phyloP scores from a whole-genome alignment of 2,113 vertebrate genomes.

The Dermatemys mawii region DNA sequence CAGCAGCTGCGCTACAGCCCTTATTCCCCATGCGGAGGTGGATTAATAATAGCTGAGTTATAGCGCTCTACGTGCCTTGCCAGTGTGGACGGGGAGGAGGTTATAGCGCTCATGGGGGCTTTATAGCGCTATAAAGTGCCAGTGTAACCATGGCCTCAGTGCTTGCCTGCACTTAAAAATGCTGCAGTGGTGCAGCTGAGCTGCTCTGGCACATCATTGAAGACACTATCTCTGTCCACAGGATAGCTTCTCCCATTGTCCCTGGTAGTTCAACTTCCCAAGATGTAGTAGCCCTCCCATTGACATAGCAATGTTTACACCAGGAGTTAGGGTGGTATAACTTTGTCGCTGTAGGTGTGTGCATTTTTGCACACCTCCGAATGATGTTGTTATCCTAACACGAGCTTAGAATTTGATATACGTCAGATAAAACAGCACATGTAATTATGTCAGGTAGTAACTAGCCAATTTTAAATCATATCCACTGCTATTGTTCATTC shows the following conservation, averaged over 20 bases:
- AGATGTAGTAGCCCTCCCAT: not conserved
- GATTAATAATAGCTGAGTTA: too few species aligned
- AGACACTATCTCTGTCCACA: not conserved
- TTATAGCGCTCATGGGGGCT: too few species aligned
- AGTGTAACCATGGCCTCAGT: too few species aligned
- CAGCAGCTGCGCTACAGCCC: too few species aligned
- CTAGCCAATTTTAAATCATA: not conserved
- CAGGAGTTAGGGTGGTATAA: not conserved
- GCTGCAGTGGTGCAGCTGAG: not conserved
- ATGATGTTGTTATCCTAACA: not conserved
- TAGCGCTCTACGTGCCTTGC: too few species aligned
- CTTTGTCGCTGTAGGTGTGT: not conserved
- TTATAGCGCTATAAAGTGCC: too few species aligned
- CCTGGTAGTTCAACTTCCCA: not conserved
- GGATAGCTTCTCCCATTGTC: not conserved
- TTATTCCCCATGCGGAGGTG: too few species aligned
- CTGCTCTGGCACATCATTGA: not conserved
- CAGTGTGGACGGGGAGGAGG: too few species aligned
- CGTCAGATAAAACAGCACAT: not conserved
- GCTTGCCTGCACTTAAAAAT: not conserved
- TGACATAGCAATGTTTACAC: not conserved
- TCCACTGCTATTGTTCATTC: not conserved
- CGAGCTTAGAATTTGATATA: not conserved
- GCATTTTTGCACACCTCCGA: not conserved
- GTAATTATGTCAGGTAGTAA: not conserved